A percentile compares a stretch with the other conserved stretches of the same genome.
phyloP scores from a whole-genome alignment of 2,888 invertebrate genomes.

The Cephus nigrinus region DNA sequence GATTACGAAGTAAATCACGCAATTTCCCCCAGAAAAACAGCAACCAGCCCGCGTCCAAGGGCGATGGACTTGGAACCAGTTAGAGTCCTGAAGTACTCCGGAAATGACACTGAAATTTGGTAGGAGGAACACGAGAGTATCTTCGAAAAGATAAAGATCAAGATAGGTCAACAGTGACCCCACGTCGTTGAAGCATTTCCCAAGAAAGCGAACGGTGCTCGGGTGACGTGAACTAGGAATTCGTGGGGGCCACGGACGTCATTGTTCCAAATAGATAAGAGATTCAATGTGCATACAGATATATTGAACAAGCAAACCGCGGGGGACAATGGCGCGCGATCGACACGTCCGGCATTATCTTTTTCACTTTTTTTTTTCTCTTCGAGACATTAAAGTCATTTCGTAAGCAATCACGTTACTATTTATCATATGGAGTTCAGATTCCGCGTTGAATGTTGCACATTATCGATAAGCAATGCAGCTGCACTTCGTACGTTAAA shows the following conservation, averaged over 20 bases:
- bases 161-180: not conserved
- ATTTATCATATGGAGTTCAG: not conserved
- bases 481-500: not conserved
- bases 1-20: slow-evolving; percentile 61
- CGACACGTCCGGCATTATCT: not conserved
- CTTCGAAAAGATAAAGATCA: not conserved
- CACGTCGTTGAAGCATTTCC: not conserved
- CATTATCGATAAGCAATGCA: not conserved
- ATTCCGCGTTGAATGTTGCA: not conserved
- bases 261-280: slow-evolving; percentile 12
- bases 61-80: slow-evolving; percentile 75
- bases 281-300: not conserved
- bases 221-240: not conserved
- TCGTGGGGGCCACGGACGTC: not conserved
- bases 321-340: not conserved
- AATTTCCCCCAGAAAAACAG: slow-evolving; percentile 18
- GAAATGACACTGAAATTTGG: slow-evolving; percentile 83
- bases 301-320: not conserved
- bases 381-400: not conserved
- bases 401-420: not conserved
- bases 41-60: slow-evolving; percentile 73
- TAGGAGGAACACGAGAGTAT: slow-evolving; percentile 56
- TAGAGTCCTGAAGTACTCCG: slow-evolving; percentile 74
- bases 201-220: not conserved
- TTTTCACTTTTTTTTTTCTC: not conserved